phyloP scores from a whole-genome alignment of 1,140 invertebrate genomes.

The Meloidogyne hapla region DNA sequence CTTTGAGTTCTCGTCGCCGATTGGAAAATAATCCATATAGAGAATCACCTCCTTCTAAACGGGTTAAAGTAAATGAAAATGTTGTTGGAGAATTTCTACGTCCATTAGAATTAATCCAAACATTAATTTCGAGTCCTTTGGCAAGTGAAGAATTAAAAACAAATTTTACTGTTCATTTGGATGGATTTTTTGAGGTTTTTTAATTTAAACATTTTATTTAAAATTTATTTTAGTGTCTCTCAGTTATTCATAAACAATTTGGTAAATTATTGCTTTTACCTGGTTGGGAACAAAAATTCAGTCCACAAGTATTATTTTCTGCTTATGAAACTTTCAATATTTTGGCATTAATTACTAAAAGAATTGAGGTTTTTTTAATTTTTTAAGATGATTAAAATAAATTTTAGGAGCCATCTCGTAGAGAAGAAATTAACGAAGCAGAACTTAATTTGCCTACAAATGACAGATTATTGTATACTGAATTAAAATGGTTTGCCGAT shows the following conservation, averaged over 20 bases:
- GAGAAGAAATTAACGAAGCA: constrained; percentile 17
- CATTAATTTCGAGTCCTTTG: constrained; percentile 26
- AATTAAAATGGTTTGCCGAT: constrained; percentile 22
- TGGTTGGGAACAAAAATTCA: constrained; percentile 23
- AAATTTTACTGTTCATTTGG: constrained; percentile 28
- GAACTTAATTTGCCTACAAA: background rate
- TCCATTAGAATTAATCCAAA: constrained; percentile 26
- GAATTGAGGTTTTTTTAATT: constrained; percentile 12
- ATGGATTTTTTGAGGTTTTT: constrained; percentile 19
- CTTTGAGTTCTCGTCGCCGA: background rate
- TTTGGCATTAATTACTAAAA: constrained; percentile 23
- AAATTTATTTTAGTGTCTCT: constrained; percentile 11
- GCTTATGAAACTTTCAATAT: constrained; percentile 32
- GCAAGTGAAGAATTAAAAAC: constrained; percentile 10
- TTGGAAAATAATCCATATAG: background rate
- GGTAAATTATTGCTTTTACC: constrained; percentile 19
- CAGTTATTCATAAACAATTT: constrained; percentile 20
- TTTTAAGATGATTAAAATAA: background rate
- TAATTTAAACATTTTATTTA: background rate
- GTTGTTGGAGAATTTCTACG: constrained; percentile 9
- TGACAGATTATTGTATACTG: constrained; percentile 19
- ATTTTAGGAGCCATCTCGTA: constrained; percentile 15
- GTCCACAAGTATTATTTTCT: constrained; percentile 14
- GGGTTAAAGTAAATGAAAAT: constrained; percentile 13
- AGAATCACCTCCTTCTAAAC: constrained; percentile 24